These are phyloP conservation scores for Sipha maydis DNA, from an alignment of 2,888 invertebrate species.

Conservation along the genomic window DNA sequence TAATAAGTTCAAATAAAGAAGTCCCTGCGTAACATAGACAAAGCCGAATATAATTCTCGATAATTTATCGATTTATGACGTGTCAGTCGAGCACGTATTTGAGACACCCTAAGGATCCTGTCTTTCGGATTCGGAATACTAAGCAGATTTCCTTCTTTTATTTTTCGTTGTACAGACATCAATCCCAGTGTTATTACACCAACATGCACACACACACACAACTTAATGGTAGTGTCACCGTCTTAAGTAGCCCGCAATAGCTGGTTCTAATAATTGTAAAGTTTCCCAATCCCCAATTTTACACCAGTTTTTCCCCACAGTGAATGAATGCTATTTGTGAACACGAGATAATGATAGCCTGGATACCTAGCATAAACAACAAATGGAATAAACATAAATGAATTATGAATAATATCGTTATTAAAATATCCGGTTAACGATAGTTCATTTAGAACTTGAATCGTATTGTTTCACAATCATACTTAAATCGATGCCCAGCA, in stretches of 20 bases:
- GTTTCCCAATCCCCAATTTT: not conserved
- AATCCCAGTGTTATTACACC: constrained; percentile 32
- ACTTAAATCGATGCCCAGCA: not conserved
- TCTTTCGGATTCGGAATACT: constrained; percentile 43
- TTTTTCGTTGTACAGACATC: not conserved
- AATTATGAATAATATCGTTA: not conserved
- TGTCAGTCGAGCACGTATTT: constrained; percentile 38
- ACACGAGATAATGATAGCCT: not conserved
- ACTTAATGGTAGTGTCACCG: constrained; percentile 29
- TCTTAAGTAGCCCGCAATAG: not conserved
- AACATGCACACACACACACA: not conserved
- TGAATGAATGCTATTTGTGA: not conserved
- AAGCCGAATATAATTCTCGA: not conserved
- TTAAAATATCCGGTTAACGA: not conserved
- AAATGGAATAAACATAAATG: not conserved
- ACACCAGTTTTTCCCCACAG: not conserved
- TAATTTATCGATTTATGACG: constrained; percentile 57
- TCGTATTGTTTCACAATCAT: not conserved
- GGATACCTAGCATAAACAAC: not conserved
- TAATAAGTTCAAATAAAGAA: constrained; percentile 5
- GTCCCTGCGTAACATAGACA: not conserved
- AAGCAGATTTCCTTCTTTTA: constrained; percentile 35
- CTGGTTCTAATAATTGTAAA: constrained; percentile 21
- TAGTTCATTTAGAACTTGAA: not conserved
- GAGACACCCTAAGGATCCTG: constrained; percentile 36